Percentiles rank a stretch among this genome's conserved stretches.
These are phyloP conservation scores for Gopherus flavomarginatus DNA, from an alignment of 2,113 vertebrate genomes.

Conservation along the genomic window DNA sequence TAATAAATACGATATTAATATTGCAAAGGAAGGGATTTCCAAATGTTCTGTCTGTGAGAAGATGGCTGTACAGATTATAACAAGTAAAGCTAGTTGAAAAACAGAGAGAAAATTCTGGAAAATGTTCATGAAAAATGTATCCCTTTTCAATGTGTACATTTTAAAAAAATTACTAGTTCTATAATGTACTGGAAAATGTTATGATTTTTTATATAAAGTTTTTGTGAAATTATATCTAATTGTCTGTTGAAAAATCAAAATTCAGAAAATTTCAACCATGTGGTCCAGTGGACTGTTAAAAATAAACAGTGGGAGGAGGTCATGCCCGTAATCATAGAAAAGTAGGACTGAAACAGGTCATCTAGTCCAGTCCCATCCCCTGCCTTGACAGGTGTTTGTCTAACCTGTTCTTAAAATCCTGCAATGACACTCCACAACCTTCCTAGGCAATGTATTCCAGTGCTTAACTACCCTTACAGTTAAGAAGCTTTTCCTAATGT, in stretches of 20 bases:
- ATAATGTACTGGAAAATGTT: conserved; percentile 17
- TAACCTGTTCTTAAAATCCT: background rate
- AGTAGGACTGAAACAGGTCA: background rate
- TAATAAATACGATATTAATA: conserved; percentile 1
- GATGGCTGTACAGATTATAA: conserved; percentile 14
- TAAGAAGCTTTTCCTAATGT: background rate
- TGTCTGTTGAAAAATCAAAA: background rate
- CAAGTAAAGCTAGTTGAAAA: conserved; percentile 35
- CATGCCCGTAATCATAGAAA: background rate
- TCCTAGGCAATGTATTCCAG: background rate
- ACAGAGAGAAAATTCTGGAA: conserved; percentile 44
- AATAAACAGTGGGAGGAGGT: background rate
- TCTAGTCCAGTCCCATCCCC: background rate
- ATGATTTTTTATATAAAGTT: background rate
- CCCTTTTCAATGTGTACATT: background rate
- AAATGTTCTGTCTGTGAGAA: conserved; percentile 29
- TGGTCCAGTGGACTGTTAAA: background rate
- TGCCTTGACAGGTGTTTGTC: background rate
- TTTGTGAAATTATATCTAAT: background rate
- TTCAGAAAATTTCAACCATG: background rate
- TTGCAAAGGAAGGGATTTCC: background rate
- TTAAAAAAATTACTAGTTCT: background rate
- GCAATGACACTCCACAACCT: background rate
- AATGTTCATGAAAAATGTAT: background rate
- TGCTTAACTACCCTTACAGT: background rate